Conservation (phyloP, 2,797 vertebrate species). For the Anabas testudineus region DNA sequence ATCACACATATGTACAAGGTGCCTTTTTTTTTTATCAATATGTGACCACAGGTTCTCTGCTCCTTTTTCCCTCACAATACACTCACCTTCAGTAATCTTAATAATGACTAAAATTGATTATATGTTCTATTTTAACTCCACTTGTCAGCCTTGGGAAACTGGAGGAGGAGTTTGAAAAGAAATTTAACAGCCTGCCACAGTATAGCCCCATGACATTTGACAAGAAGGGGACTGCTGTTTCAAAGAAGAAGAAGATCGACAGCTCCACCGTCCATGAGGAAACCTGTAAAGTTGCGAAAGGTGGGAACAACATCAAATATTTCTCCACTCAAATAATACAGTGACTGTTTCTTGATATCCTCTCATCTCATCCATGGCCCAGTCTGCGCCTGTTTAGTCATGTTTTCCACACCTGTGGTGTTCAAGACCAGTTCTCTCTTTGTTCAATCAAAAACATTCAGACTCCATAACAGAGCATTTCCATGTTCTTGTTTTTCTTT, state of each 20-base stretch:
- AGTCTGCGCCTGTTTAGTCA: conserved; percentile 36
- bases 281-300: conserved; percentile 89
- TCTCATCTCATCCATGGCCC: conserved; percentile 55
- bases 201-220: conserved; percentile 97
- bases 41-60: too few species aligned
- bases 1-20: too few species aligned
- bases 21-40: too few species aligned
- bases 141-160: conserved; percentile 91
- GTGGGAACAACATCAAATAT: conserved; percentile 74
- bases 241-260: conserved; percentile 92
- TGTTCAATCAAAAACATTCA: conserved; percentile 61
- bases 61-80: too few species aligned
- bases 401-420: conserved; percentile 35
- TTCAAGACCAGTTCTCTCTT: conserved; percentile 48
- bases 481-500: conserved; percentile 73
- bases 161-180: conserved; percentile 99
- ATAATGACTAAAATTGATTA: neutral
- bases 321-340: conserved; percentile 29
- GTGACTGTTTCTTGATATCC: conserved; percentile 44
- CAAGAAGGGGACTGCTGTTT: conserved; percentile 90
- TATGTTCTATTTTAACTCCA: conserved; percentile 5
- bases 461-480: conserved; percentile 78
- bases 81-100: too few species aligned
- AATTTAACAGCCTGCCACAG: conserved; percentile 98
- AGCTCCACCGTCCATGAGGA: conserved; percentile 82